A percentile compares a stretch with the other conserved stretches of the same genome.
Conservation (phyloP, 2,113 vertebrate genomes). For the Varanus komodoensis region DNA sequence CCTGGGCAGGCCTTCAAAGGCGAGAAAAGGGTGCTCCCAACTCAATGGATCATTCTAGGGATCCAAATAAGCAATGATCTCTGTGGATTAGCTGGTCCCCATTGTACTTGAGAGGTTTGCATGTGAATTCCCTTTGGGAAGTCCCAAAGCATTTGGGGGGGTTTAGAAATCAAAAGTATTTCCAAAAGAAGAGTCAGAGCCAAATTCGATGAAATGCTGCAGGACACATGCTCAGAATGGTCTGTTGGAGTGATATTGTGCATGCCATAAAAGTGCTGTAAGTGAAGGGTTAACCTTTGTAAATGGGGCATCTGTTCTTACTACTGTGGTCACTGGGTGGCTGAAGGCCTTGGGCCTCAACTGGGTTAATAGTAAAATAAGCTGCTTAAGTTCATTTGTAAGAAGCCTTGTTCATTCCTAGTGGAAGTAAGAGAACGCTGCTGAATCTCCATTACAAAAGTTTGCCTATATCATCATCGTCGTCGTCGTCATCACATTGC, state of each 20-base stretch:
- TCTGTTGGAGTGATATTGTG: neutral
- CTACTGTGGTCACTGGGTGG: no score
- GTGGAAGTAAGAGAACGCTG: no score
- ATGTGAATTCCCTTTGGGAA: conserved; percentile 39
- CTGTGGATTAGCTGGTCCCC: conserved; percentile 42
- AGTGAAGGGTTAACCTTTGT: neutral
- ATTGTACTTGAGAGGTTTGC: conserved; percentile 48
- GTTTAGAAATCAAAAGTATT: conserved; percentile 28
- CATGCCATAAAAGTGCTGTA: neutral
- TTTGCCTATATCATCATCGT: no score
- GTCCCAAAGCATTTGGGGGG: neutral
- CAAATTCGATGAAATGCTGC: neutral
- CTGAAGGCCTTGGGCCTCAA: no score
- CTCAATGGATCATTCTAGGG: conserved; percentile 43
- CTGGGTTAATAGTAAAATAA: no score
- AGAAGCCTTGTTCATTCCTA: no score
- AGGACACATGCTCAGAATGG: neutral
- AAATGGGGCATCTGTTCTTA: no score
- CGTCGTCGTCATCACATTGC: no score
- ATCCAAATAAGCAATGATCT: conserved; percentile 35
- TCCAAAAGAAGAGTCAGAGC: neutral
- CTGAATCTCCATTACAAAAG: no score
- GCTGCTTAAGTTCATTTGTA: no score
- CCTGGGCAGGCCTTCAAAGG: conserved; percentile 48
- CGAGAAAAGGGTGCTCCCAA: conserved; percentile 57